Percentiles rank a stretch among this genome's conserved stretches.
phyloP scores from a whole-genome alignment of 2,888 invertebrate species.

The Paralinhomoeus sp. region DNA sequence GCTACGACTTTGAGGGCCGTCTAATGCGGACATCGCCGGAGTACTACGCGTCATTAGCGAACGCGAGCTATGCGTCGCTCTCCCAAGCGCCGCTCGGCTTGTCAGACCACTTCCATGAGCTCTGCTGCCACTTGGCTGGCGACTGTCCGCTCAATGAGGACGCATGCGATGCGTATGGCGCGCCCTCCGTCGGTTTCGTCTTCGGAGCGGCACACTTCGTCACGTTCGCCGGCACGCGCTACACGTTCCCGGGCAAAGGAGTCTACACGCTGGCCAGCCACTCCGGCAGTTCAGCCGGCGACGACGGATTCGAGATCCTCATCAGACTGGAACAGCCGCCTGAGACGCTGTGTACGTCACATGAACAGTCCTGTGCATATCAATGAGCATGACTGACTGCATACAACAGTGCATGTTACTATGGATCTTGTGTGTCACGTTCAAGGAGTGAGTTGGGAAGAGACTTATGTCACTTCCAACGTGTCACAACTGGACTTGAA shows the following conservation, averaged over 20 bases:
- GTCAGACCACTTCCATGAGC: slow-evolving; percentile 80
- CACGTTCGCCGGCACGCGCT: slow-evolving; percentile 65
- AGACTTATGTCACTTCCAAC: too few relatives aligned
- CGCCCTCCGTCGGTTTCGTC: slow-evolving; percentile 57
- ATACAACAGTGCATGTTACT: too few relatives aligned
- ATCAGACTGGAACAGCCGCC: slow-evolving; percentile 17
- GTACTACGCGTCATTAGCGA: slow-evolving; percentile 51
- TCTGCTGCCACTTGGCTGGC: slow-evolving; percentile 63
- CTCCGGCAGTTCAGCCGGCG: slow-evolving; percentile 8
- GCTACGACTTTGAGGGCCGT: slow-evolving; percentile 69
- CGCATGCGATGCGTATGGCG: too few relatives aligned
- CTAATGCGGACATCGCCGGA: slow-evolving; percentile 54
- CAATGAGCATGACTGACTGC: too few relatives aligned
- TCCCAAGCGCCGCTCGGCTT: slow-evolving; percentile 30
- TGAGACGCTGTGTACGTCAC: slow-evolving; percentile 12
- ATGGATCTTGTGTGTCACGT: too few relatives aligned
- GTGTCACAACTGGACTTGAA: too few relatives aligned
- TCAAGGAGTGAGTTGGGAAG: too few relatives aligned
- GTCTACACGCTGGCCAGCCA: slow-evolving; percentile 49
- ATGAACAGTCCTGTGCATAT: too few relatives aligned
- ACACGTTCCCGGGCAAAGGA: slow-evolving; percentile 79
- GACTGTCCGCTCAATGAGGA: slow-evolving; percentile 61
- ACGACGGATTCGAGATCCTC: slow-evolving; percentile 14
- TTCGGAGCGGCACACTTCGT: slow-evolving; percentile 86
- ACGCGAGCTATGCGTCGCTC: slow-evolving; percentile 14